Evolutionary conservation across 2,113 vertebrate species (phyloP).

Genomic region (Capreolus pygargus): DNA sequence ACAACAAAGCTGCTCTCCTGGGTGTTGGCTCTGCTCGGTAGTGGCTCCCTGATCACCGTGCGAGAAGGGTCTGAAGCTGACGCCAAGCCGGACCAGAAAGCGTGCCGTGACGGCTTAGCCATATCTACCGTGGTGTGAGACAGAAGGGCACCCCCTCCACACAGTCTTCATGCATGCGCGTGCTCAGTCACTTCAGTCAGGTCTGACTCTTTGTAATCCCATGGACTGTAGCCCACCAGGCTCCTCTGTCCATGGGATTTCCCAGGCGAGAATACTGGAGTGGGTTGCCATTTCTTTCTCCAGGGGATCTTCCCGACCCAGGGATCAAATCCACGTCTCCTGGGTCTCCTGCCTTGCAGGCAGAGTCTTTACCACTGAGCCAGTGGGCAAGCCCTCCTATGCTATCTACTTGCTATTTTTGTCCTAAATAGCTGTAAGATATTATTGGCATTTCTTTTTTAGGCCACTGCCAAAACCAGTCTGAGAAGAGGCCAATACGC

Average conservation of each 20-base stretch:
- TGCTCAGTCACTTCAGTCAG: background rate
- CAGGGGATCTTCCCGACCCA: background rate
- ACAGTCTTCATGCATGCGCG: rapidly evolving
- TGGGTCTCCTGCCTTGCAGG: background rate
- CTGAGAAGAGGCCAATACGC: background rate
- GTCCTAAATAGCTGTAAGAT: background rate
- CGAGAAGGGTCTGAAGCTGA: background rate
- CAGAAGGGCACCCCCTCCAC: rapidly evolving
- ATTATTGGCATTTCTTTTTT: background rate
- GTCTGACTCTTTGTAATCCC: background rate
- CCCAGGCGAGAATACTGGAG: background rate
- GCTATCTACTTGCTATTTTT: background rate
- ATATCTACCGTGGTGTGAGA: background rate
- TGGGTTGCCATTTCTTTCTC: background rate
- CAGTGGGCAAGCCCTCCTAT: background rate
- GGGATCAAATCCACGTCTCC: background rate
- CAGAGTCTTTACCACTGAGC: background rate
- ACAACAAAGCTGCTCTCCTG: background rate
- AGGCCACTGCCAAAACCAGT: background rate
- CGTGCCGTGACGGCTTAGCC: background rate
- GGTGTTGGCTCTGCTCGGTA: background rate
- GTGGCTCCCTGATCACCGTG: background rate
- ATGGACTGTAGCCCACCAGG: background rate
- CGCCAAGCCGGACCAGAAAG: background rate
- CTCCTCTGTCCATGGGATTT: background rate